Conservation (phyloP, 30 jellyfish, hydroid and myxozoan species). For the Sanderia malayensis region DNA sequence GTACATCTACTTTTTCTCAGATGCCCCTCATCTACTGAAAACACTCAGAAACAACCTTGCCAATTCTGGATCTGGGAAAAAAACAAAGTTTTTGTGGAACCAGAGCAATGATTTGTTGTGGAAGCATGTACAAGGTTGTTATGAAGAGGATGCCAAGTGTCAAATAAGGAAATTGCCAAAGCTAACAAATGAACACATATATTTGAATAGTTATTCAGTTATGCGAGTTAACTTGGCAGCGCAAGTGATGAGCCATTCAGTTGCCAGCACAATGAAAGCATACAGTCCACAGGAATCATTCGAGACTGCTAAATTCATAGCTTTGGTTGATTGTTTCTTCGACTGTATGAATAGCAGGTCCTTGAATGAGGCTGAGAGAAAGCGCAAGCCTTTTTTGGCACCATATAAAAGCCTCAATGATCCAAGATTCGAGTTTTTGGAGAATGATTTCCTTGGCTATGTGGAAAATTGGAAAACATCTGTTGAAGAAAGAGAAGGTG, state of each 20-base stretch:
- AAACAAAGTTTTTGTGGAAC: slow-evolving; percentile 30
- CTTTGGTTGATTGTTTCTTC: slow-evolving; percentile 4
- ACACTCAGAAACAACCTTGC: slow-evolving; percentile 42
- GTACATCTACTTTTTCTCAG: slow-evolving; percentile 28
- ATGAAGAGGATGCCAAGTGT: slow-evolving; percentile 20
- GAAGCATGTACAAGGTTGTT: slow-evolving; percentile 32
- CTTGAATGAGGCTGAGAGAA: slow-evolving; percentile 5
- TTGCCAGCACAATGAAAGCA: not conserved
- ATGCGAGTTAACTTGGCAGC: slow-evolving; percentile 22
- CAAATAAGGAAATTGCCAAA: slow-evolving; percentile 16
- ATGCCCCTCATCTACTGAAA: slow-evolving; percentile 45
- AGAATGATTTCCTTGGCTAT: not conserved
- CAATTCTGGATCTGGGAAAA: slow-evolving; percentile 30
- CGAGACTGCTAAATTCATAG: slow-evolving; percentile 6
- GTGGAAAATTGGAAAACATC: slow-evolving; percentile 2
- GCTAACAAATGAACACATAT: slow-evolving; percentile 15
- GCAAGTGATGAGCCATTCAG: slow-evolving; percentile 20
- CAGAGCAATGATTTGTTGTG: slow-evolving; percentile 12
- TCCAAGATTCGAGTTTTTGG: not conserved
- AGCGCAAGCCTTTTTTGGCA: slow-evolving; percentile 13
- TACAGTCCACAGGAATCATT: not conserved
- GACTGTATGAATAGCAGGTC: not conserved
- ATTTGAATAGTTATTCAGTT: slow-evolving; percentile 24
- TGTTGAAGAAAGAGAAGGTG: slow-evolving; percentile 2
- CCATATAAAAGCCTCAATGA: slow-evolving; percentile 2